These are phyloP conservation scores for Cromileptes altivelis DNA, from an alignment of 2,113 vertebrate genomes.

Conservation along the genomic window DNA sequence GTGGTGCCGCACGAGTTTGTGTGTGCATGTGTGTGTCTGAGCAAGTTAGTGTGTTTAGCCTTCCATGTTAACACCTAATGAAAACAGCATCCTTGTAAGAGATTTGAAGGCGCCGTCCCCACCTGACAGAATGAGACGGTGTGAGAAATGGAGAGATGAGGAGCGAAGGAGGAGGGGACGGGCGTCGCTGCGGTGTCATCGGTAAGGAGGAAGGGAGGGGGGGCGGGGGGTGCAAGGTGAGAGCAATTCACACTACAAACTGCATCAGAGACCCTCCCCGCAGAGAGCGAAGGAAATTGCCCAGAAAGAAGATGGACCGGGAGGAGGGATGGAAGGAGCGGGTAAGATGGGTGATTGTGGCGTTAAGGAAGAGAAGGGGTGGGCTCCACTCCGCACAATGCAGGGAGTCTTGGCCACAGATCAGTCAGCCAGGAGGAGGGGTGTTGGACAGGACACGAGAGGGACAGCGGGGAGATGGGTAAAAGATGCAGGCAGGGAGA, in stretches of 20 bases:
- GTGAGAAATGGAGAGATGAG: slow-evolving; percentile 29
- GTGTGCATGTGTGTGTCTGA: background rate
- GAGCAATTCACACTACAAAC: slow-evolving; percentile 69
- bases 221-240: slow-evolving; percentile 30
- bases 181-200: background rate
- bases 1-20: slow-evolving; percentile 26
- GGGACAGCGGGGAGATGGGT: slow-evolving; percentile 34
- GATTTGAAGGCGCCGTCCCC: slow-evolving; percentile 35
- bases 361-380: slow-evolving; percentile 3
- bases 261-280: slow-evolving; percentile 51
- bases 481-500: slow-evolving; percentile 45
- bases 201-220: slow-evolving; percentile 17
- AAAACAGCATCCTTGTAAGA: slow-evolving; percentile 41
- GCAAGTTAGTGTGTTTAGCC: slow-evolving; percentile 11
- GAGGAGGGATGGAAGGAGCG: slow-evolving; percentile 23
- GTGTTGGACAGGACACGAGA: slow-evolving; percentile 59
- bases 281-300: slow-evolving; percentile 71
- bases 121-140: slow-evolving; percentile 37
- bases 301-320: slow-evolving; percentile 73
- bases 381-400: slow-evolving; percentile 29
- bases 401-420: slow-evolving; percentile 58
- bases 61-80: slow-evolving; percentile 41
- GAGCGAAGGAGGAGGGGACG: slow-evolving; percentile 7
- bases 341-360: slow-evolving; percentile 39
- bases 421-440: slow-evolving; percentile 62